Evolutionary conservation across 2,888 invertebrate genomes (phyloP).

Genomic region (Tanaodytes sp.): DNA sequence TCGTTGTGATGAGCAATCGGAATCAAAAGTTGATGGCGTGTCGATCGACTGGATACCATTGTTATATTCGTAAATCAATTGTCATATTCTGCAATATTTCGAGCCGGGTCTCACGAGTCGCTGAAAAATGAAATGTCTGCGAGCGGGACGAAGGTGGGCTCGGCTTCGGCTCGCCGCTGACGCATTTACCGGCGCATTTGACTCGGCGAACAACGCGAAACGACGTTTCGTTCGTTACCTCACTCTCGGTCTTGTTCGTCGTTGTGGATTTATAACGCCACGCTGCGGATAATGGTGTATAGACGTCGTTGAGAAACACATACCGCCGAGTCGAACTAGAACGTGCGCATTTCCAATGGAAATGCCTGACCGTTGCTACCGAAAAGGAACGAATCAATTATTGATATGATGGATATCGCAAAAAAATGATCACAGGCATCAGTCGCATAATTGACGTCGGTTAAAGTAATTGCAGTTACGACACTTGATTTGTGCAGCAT

Average conservation of each 20-base stretch:
- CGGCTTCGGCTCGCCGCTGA: neutral
- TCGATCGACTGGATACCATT: too few relatives aligned
- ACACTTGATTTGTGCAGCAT: slow-evolving; percentile 33
- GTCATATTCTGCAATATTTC: too few relatives aligned
- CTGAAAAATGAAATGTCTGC: slow-evolving; percentile 11
- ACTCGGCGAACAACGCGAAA: neutral
- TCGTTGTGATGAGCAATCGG: too few relatives aligned
- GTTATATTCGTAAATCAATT: too few relatives aligned
- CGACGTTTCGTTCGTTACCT: neutral
- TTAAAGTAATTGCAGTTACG: slow-evolving; percentile 34
- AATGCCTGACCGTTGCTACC: slow-evolving; percentile 18
- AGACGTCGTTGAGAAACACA: slow-evolving; percentile 17
- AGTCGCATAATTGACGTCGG: slow-evolving; percentile 27
- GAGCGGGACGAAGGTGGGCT: neutral
- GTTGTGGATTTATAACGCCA: slow-evolving; percentile 17
- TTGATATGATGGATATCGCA: slow-evolving; percentile 38
- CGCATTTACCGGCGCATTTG: neutral
- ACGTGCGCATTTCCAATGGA: slow-evolving; percentile 20
- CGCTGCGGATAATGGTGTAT: slow-evolving; percentile 10
- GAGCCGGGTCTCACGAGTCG: neutral
- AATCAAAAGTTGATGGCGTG: too few relatives aligned
- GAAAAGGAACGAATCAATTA: slow-evolving; percentile 38
- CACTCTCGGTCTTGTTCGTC: neutral
- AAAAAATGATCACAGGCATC: slow-evolving; percentile 32
- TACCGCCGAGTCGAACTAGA: slow-evolving; percentile 13